These are phyloP conservation scores for Brachystomella parvula DNA, from an alignment of 1,140 invertebrate species.

Conservation along the genomic window DNA sequence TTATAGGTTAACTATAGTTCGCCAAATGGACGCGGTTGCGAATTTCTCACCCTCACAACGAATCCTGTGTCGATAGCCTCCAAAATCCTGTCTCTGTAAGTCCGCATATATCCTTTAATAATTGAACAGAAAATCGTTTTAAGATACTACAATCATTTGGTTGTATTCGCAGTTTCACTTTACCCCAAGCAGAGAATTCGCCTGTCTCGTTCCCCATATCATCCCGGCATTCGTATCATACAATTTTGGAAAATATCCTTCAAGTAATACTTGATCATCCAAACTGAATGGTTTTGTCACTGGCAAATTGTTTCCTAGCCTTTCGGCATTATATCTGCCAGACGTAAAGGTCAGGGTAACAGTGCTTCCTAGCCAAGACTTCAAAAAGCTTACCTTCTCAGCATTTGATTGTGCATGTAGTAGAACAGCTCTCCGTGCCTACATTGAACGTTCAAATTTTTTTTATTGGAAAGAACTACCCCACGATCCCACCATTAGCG, in stretches of 20 bases:
- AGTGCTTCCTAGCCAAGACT: background rate
- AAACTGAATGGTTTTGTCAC: slow-evolving; percentile 18
- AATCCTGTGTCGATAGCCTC: slow-evolving; percentile 62
- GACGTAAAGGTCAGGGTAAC: background rate
- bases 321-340: slow-evolving; percentile 40
- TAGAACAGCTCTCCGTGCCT: slow-evolving; percentile 65
- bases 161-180: no score
- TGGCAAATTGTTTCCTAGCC: slow-evolving; percentile 35
- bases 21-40: no score
- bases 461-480: no score
- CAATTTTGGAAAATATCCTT: slow-evolving; percentile 26
- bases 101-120: slow-evolving; percentile 54
- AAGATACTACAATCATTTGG: background rate
- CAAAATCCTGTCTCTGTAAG: slow-evolving; percentile 64
- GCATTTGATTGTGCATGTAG: slow-evolving; percentile 63
- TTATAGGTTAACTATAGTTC: no score
- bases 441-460: no score
- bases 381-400: slow-evolving; percentile 41
- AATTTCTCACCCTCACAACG: slow-evolving; percentile 42
- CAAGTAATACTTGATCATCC: slow-evolving; percentile 21
- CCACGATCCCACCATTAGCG: no score
- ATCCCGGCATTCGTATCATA: slow-evolving; percentile 14
- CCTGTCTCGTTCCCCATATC: slow-evolving; percentile 18
- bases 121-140: background rate
- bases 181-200: slow-evolving; percentile 16